Evolutionary conservation across 1,140 invertebrate genomes (phyloP).

Genomic region (Cecropterus lyciades): DNA sequence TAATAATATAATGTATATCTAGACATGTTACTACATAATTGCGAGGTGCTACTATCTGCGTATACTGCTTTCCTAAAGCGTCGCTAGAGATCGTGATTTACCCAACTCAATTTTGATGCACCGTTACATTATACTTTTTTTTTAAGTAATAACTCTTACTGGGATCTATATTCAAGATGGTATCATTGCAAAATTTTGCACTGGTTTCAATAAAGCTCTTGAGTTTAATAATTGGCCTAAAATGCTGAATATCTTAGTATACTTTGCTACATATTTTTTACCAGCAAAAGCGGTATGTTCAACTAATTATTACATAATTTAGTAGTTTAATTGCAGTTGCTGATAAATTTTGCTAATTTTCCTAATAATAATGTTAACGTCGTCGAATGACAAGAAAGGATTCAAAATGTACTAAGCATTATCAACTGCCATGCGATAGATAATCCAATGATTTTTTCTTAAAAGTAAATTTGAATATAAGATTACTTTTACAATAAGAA

Average conservation of each 20-base stretch:
- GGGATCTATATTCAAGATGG: slow-evolving; percentile 10
- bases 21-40: slow-evolving; percentile 65
- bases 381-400: slow-evolving; percentile 8
- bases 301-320: too few relatives aligned
- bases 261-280: too few relatives aligned
- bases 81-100: slow-evolving; percentile 30
- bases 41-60: slow-evolving; percentile 74
- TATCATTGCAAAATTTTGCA: too few relatives aligned
- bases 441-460: neutral
- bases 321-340: too few relatives aligned
- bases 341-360: too few relatives aligned
- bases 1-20: slow-evolving; percentile 48
- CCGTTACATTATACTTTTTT: too few relatives aligned
- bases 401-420: slow-evolving; percentile 11
- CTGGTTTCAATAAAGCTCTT: too few relatives aligned
- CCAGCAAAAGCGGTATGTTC: too few relatives aligned
- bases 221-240: too few relatives aligned
- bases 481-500: too few relatives aligned
- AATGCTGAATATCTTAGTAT: too few relatives aligned
- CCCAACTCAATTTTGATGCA: neutral
- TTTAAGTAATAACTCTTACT: neutral
- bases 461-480: too few relatives aligned
- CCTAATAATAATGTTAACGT: neutral
- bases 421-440: slow-evolving; percentile 6
- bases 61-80: slow-evolving; percentile 50